A percentile compares a stretch with the other conserved stretches of the same genome.
phyloP scores from a whole-genome alignment of 2,113 vertebrate genomes.

The Myotis lucifugus region DNA sequence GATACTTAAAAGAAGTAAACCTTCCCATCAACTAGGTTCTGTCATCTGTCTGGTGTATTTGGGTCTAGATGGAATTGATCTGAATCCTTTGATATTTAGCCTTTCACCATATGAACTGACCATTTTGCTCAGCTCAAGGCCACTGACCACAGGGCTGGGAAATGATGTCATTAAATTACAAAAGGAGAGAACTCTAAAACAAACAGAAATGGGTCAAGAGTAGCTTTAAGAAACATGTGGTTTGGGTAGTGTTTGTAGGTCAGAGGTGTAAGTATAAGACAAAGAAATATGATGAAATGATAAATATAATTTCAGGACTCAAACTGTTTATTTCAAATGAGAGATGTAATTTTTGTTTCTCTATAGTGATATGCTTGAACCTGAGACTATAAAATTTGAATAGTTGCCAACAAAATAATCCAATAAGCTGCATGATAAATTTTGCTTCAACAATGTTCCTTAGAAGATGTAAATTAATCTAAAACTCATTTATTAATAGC shows the following conservation, averaged over 20 bases:
- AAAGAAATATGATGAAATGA: neutral
- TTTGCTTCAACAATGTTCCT: slow-evolving; percentile 79
- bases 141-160: neutral
- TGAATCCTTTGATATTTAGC: slow-evolving; percentile 7
- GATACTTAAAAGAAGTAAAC: slow-evolving; percentile 21
- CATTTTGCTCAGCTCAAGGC: neutral
- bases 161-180: slow-evolving; percentile 27
- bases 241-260: slow-evolving; percentile 26
- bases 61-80: slow-evolving; percentile 2
- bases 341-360: neutral
- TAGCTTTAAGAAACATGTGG: neutral
- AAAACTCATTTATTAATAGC: slow-evolving; percentile 82
- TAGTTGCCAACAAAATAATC: slow-evolving; percentile 75
- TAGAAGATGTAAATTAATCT: slow-evolving; percentile 81
- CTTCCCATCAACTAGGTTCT: neutral
- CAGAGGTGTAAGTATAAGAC: neutral
- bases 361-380: neutral
- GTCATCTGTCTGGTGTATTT: neutral
- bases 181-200: neutral
- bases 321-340: slow-evolving; percentile 31
- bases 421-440: slow-evolving; percentile 77
- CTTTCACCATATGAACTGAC: neutral
- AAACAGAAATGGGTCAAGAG: neutral
- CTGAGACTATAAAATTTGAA: slow-evolving; percentile 63
- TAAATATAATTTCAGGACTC: neutral